These are phyloP conservation scores for Ommatoiulus sabulosus DNA, from an alignment of 2,888 invertebrate genomes.

Conservation along the genomic window DNA sequence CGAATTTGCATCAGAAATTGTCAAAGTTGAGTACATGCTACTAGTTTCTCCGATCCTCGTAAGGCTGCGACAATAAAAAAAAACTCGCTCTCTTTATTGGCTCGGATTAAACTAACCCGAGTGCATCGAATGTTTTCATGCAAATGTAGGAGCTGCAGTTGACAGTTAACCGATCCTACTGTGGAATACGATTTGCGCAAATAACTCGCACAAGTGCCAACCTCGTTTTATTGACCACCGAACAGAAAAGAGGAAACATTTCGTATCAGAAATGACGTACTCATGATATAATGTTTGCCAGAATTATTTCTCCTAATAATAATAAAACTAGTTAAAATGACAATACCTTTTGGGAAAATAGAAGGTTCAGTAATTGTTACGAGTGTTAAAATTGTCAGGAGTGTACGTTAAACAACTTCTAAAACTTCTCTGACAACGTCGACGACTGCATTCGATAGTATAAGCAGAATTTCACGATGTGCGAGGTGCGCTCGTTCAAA, in stretches of 20 bases:
- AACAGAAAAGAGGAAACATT: neutral
- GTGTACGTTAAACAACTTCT: too few relatives aligned
- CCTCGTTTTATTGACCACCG: slow-evolving; percentile 27
- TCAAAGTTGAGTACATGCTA: slow-evolving; percentile 8
- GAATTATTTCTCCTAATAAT: neutral
- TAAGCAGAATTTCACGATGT: too few relatives aligned
- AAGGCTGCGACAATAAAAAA: neutral
- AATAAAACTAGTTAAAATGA: neutral
- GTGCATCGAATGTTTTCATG: slow-evolving; percentile 19
- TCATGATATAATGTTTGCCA: neutral
- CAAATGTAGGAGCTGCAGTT: slow-evolving; percentile 19
- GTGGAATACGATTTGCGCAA: neutral
- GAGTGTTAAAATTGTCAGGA: too few relatives aligned
- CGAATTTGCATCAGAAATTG: slow-evolving; percentile 20
- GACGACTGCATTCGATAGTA: too few relatives aligned
- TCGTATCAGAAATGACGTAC: neutral
- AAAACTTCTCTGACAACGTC: too few relatives aligned
- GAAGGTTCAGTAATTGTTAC: neutral
- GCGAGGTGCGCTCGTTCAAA: too few relatives aligned
- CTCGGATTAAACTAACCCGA: slow-evolving; percentile 22
- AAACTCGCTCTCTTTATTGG: neutral
- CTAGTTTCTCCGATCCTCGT: slow-evolving; percentile 14
- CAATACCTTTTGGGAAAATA: neutral
- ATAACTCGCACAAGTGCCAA: neutral
- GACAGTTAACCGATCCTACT: slow-evolving; percentile 18